These are phyloP conservation scores for Bagarius yarrelli DNA, from an alignment of 2,113 vertebrate genomes.

Conservation along the genomic window DNA sequence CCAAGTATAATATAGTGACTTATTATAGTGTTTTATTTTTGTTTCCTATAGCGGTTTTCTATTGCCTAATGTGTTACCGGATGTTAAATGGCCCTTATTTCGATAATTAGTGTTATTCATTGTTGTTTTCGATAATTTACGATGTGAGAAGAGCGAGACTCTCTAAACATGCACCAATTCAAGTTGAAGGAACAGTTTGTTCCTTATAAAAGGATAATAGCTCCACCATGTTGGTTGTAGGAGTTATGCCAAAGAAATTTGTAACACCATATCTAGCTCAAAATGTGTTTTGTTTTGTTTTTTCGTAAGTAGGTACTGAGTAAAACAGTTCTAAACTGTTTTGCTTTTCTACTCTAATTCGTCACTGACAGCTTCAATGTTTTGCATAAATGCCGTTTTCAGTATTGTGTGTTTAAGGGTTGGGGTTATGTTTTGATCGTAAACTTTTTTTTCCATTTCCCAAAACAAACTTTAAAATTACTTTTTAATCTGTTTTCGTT, in stretches of 20 bases:
- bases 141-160: not conserved
- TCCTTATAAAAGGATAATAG: not conserved
- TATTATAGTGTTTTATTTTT: conserved; percentile 59
- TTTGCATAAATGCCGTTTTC: not conserved
- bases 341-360: not conserved
- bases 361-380: not conserved
- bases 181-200: not conserved
- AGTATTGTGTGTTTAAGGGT: not conserved
- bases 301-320: not conserved
- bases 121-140: not conserved
- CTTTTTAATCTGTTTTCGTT: too few relatives aligned
- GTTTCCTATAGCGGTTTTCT: conserved; percentile 50
- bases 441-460: too few relatives aligned
- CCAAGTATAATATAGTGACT: conserved; percentile 19
- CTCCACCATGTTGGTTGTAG: not conserved
- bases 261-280: not conserved
- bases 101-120: not conserved
- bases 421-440: too few relatives aligned
- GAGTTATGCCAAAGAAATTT: conserved; percentile 26
- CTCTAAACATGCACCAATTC: conserved; percentile 25
- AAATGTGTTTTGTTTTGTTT: conserved; percentile 13
- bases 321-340: not conserved
- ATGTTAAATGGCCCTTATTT: conserved; percentile 68
- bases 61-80: conserved; percentile 73
- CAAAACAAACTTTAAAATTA: too few relatives aligned